Conservation (phyloP, 2,113 vertebrate genomes). For the Python bivittatus region DNA sequence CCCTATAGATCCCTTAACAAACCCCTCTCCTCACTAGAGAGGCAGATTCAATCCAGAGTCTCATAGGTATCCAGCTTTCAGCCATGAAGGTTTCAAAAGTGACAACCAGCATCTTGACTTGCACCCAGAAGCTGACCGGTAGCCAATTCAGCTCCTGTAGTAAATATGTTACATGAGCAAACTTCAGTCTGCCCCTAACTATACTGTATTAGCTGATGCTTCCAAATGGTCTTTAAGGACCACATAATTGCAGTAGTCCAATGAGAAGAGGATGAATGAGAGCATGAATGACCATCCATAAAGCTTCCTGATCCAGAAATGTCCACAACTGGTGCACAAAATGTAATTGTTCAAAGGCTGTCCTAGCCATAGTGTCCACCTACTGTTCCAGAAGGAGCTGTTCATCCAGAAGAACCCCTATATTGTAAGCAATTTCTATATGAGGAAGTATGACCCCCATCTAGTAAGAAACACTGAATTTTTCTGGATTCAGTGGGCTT, state of each 20-base stretch:
- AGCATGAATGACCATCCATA: not conserved
- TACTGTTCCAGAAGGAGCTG: not conserved
- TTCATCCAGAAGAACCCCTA: not conserved
- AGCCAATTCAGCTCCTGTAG: not conserved
- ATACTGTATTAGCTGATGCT: not conserved
- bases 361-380: not conserved
- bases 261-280: not conserved
- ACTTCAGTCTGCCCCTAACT: not conserved
- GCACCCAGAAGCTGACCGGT: not conserved
- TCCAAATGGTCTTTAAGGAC: not conserved
- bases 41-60: not conserved
- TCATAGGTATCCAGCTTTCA: not conserved
- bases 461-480: not conserved
- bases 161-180: not conserved
- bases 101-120: not conserved
- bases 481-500: not conserved
- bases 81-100: not conserved
- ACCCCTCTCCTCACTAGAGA: not conserved
- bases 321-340: not conserved
- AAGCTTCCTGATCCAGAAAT: not conserved
- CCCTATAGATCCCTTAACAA: not conserved
- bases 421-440: not conserved
- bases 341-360: not conserved
- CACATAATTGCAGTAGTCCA: not conserved
- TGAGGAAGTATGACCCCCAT: not conserved